Conservation (phyloP, 2,113 vertebrate genomes). For the Cryptomyrus ogoouensis region DNA sequence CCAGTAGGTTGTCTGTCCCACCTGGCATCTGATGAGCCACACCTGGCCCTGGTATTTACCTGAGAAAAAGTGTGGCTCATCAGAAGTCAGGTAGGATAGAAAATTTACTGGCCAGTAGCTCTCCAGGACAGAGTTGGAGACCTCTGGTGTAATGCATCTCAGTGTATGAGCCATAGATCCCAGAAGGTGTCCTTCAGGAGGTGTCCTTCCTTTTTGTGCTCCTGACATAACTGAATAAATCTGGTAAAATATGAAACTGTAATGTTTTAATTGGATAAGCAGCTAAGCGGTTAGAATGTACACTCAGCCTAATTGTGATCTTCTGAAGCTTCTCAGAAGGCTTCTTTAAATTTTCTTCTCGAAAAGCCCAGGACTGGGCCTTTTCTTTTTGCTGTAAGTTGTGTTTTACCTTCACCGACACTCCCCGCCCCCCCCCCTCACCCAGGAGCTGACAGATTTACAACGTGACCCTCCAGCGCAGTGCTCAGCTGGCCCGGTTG, state of each 20-base stretch:
- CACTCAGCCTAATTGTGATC: not conserved
- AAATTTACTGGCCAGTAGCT: not conserved
- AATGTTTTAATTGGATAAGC: not conserved
- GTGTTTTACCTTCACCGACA: not conserved
- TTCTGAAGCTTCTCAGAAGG: not conserved
- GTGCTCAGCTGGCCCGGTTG: conserved; percentile 86
- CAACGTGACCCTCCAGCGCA: conserved; percentile 85
- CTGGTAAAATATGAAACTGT: not conserved
- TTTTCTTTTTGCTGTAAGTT: not conserved
- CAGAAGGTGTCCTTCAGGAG: not conserved
- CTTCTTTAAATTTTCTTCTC: not conserved
- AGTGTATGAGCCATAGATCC: not conserved
- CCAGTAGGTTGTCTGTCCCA: too few relatives aligned
- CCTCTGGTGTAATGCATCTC: not conserved
- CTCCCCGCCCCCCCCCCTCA: conserved; percentile 14
- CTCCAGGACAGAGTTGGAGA: not conserved
- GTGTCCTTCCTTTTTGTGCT: not conserved
- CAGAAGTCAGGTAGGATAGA: not conserved
- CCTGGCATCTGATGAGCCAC: not conserved
- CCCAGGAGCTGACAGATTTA: conserved; percentile 69
- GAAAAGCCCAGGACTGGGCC: not conserved
- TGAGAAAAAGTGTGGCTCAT: not conserved
- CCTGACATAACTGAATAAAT: not conserved
- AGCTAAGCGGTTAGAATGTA: not conserved
- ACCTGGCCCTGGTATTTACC: not conserved